A percentile compares a stretch with the other conserved stretches of the same genome.
Evolutionary conservation across 2,113 vertebrate genomes (phyloP).

Genomic region (Cephalopterus ornatus): DNA sequence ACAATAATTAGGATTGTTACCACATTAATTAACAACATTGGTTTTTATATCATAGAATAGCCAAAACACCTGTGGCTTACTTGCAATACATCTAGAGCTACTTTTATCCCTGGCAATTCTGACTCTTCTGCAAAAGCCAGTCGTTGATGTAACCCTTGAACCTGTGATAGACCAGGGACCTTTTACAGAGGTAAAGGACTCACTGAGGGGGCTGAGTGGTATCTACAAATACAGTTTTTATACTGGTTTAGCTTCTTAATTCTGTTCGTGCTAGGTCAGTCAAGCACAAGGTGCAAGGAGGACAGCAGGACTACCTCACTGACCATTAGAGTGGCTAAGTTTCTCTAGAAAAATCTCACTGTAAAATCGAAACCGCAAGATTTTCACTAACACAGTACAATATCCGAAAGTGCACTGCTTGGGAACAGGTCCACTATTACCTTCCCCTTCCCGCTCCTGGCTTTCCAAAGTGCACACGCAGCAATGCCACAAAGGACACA

Average conservation of each 20-base stretch:
- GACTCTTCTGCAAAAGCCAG: not conserved
- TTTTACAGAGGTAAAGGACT: not conserved
- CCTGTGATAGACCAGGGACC: rapidly evolving
- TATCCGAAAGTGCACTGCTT: rapidly evolving
- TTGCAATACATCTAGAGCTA: not conserved
- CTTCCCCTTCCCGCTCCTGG: not conserved
- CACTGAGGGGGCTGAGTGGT: rapidly evolving
- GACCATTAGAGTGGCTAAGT: rapidly evolving
- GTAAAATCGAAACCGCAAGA: not conserved
- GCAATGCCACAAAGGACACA: not conserved
- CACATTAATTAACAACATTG: not conserved
- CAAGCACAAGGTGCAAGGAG: not conserved
- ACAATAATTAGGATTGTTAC: not conserved
- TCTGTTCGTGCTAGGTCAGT: not conserved
- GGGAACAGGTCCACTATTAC: not conserved
- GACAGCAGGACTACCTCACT: rapidly evolving
- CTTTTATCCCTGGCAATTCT: not conserved
- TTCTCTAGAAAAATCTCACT: not conserved
- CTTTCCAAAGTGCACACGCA: not conserved
- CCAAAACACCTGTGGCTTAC: not conserved
- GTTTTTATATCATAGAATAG: not conserved
- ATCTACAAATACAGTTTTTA: not conserved
- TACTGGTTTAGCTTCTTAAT: not conserved
- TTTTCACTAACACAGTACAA: not conserved
- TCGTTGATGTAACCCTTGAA: not conserved